Evolutionary conservation across 2,113 vertebrate species (phyloP), one percentile per base, ranked within the genome.

Genomic region (Cettia cetti): DNA sequence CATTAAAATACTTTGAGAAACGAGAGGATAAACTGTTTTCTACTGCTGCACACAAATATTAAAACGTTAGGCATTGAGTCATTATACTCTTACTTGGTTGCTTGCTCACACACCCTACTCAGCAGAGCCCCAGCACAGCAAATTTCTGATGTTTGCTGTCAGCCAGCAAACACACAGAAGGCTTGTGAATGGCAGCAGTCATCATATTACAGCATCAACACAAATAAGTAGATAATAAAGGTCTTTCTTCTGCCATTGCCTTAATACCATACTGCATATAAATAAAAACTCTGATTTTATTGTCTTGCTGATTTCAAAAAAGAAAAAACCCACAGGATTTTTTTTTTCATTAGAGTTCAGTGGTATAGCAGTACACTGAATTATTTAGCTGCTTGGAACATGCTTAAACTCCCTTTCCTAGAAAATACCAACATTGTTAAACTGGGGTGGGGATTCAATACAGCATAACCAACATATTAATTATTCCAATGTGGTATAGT

Each of bases 371-470:
- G n/a, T 52, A 39, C 30, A 47, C 24, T 33, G 37, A 68, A 40
- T 68, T 74, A 54, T 91, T 42, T 68, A 37, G 31, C 11, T 80
- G 8, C 30, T 75, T 87, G 57, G 20, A 72, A 30, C 3, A 15
- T 27, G 23, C 50, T 81, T 79, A 35, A 74, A 44, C 23, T 85
- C 13, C 14, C 11, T 71, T 74, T 68, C 22, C 37, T 60, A 78
- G 30, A 84, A 94, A 75, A 59, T 80, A 30, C 24, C 37, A n/a
- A 27, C 19, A 37, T 11, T 76, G 24, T 68, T 82, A 44, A 68
- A 65, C 15, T 1, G 2, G 30, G 0, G 0, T 6, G 5, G 19
- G 7, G 27, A 30, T 59, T 28, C 2, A 0, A 45, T 60, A 33
- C 2, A n/a, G 19, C 7, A 74, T 77, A 57, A 37, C 15, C 18